Percentiles rank a stretch among this genome's conserved stretches.
Evolutionary conservation across 2,797 vertebrate species (phyloP).

Genomic region (Sebastes aleutianus): DNA sequence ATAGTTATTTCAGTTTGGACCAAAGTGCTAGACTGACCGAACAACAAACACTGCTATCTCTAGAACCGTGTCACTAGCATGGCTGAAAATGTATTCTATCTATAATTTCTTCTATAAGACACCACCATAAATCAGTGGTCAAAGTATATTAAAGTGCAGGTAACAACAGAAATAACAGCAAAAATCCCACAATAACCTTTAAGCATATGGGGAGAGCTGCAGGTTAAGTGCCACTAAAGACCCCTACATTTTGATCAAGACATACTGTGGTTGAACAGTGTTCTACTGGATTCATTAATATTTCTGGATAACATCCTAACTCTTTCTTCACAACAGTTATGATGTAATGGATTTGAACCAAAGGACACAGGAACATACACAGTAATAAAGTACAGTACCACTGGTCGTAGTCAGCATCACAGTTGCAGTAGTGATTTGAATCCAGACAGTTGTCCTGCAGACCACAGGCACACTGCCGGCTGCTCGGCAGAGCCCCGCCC

Average conservation of each 20-base stretch:
- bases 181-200: too few species aligned
- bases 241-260: not conserved
- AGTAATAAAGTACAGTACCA: conserved; percentile 81
- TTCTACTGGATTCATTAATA: not conserved
- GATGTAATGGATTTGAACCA: not conserved
- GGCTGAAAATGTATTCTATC: not conserved
- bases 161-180: too few species aligned
- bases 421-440: conserved; percentile 90
- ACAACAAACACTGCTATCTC: not conserved
- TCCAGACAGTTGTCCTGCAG: conserved; percentile 88
- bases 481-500: conserved; percentile 87
- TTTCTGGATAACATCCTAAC: not conserved
- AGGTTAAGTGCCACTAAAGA: fast-evolving
- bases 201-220: too few species aligned
- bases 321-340: not conserved
- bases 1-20: not conserved
- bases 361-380: not conserved
- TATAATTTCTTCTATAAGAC: too few species aligned
- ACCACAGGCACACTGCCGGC: conserved; percentile 89
- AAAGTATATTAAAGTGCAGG: too few species aligned
- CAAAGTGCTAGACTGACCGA: not conserved
- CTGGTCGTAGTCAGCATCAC: conserved; percentile 89
- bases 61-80: not conserved
- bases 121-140: too few species aligned
- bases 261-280: too few species aligned